Evolutionary conservation across 2,888 invertebrate genomes (phyloP).

Genomic region (Orchesella flavescens): DNA sequence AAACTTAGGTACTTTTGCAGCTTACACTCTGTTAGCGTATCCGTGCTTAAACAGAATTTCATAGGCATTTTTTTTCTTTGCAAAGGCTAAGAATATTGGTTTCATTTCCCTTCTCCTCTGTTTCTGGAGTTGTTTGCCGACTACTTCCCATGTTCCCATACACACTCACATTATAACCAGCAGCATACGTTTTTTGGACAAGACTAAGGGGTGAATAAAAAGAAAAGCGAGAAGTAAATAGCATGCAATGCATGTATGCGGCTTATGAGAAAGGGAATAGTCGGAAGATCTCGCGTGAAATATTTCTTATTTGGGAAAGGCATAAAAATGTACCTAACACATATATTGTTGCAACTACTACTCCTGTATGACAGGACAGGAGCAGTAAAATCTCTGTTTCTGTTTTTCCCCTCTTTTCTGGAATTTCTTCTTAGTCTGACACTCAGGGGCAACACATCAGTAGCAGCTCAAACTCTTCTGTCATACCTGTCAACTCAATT

Average conservation of each 20-base stretch:
- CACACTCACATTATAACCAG: not conserved
- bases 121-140: not conserved
- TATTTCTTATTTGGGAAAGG: constrained; percentile 53
- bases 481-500: too few relatives aligned
- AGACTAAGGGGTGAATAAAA: constrained; percentile 32
- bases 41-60: not conserved
- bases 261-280: constrained; percentile 48
- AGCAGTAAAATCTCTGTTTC: not conserved
- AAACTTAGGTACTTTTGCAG: not conserved
- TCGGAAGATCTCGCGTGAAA: constrained; percentile 63
- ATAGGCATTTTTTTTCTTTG: too few relatives aligned
- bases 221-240: constrained; percentile 24
- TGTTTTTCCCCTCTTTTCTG: constrained; percentile 33
- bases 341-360: constrained; percentile 13
- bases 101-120: not conserved
- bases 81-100: not conserved
- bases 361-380: constrained; percentile 14
- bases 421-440: constrained; percentile 36
- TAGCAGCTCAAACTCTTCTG: not conserved
- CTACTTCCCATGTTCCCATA: too few relatives aligned
- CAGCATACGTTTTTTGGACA: constrained; percentile 1
- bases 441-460: not conserved
- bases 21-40: not conserved
- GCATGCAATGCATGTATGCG: constrained; percentile 34
- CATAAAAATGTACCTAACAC: constrained; percentile 45